phyloP scores from a whole-genome alignment of 1,140 invertebrate genomes.

The Drosophila chauvacae region DNA sequence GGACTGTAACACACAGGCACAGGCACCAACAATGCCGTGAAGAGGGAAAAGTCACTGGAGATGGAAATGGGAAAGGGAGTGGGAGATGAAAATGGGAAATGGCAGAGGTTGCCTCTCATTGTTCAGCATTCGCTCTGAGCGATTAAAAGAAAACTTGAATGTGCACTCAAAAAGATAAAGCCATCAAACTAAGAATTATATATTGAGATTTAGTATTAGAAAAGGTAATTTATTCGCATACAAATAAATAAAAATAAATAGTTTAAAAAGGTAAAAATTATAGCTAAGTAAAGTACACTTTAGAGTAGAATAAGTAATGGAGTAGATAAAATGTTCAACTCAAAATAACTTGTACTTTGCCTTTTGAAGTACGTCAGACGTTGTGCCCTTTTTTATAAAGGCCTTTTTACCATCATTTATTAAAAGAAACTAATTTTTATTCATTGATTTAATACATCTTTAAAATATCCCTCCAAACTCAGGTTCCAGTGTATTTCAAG shows the following conservation, averaged over 20 bases:
- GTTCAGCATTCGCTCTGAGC: conserved; percentile 61
- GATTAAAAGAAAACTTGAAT: conserved; percentile 73
- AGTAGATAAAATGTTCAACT: neutral
- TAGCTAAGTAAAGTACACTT: too few species aligned
- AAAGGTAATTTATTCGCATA: too few species aligned
- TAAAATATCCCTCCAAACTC: neutral
- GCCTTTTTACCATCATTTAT: neutral
- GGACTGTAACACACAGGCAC: conserved; percentile 70
- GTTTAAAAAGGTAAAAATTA: too few species aligned
- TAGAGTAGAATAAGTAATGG: too few species aligned
- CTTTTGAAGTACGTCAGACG: too few species aligned
- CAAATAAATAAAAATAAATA: neutral
- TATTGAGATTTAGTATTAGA: neutral
- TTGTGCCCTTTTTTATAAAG: too few species aligned
- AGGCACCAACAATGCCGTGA: conserved; percentile 41
- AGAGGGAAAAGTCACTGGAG: conserved; percentile 56
- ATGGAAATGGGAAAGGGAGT: conserved; percentile 35
- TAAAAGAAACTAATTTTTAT: neutral
- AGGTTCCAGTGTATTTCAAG: conserved; percentile 48
- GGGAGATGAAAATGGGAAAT: conserved; percentile 44
- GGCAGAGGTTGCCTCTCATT: conserved; percentile 32
- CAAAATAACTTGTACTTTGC: too few species aligned
- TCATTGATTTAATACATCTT: neutral
- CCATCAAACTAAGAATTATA: neutral
- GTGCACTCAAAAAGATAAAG: conserved; percentile 19